phyloP scores from a whole-genome alignment of 2,113 vertebrate species.

The Oncorhynchus nerka region DNA sequence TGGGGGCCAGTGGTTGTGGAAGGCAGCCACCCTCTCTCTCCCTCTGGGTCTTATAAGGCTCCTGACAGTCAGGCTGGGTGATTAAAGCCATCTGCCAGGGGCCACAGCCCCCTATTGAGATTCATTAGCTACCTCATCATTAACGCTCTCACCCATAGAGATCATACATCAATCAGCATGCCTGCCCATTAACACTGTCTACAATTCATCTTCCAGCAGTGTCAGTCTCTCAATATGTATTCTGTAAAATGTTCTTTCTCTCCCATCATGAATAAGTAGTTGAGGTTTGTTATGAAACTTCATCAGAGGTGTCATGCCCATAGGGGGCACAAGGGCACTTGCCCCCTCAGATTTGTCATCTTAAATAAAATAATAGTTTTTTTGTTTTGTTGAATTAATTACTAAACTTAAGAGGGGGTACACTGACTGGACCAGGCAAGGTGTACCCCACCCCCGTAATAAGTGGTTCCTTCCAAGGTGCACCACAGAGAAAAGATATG shows the following conservation, averaged over 20 bases:
- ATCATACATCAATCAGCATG: not conserved
- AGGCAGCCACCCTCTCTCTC: not conserved
- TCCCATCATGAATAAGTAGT: not conserved
- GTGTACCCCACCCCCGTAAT: too few relatives aligned
- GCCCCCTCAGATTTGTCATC: too few relatives aligned
- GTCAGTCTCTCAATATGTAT: not conserved
- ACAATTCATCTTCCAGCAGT: not conserved
- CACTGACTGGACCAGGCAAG: too few relatives aligned
- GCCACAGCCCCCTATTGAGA: slow-evolving; percentile 9
- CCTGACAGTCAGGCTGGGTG: slow-evolving; percentile 14
- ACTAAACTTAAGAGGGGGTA: too few relatives aligned
- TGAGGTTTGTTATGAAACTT: not conserved
- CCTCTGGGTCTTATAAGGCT: slow-evolving; percentile 3
- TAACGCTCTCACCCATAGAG: not conserved
- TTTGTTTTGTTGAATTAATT: too few relatives aligned
- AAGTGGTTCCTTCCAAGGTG: too few relatives aligned
- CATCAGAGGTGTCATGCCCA: too few relatives aligned
- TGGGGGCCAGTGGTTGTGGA: not conserved
- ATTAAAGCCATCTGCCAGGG: slow-evolving; percentile 31
- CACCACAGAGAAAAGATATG: too few relatives aligned
- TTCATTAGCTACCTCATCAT: slow-evolving; percentile 19
- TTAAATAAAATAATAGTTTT: too few relatives aligned
- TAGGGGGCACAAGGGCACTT: too few relatives aligned
- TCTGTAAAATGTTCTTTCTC: not conserved
- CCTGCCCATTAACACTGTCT: not conserved